These are phyloP conservation scores for chimpanzee (Pan troglodytes) DNA, from an alignment of 2,113 vertebrate species.

Conservation along the genomic window DNA sequence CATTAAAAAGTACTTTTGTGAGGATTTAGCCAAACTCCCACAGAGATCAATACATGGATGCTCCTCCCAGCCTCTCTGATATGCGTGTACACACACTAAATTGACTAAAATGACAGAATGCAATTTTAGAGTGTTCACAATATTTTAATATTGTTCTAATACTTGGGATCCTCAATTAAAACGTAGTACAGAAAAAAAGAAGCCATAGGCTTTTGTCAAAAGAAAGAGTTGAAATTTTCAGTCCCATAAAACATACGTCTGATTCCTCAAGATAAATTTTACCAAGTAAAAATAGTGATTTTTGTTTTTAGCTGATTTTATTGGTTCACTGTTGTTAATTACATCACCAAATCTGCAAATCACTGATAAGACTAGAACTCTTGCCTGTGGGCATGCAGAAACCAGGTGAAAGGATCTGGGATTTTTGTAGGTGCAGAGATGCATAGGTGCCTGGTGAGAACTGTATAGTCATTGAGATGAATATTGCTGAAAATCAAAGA, in stretches of 20 bases:
- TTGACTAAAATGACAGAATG: not conserved
- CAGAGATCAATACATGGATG: not conserved
- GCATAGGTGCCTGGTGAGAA: not conserved
- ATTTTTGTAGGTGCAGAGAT: not conserved
- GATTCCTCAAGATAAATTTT: not conserved
- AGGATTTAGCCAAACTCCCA: not conserved
- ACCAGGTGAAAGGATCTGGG: not conserved
- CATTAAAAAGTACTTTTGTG: not conserved
- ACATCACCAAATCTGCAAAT: not conserved
- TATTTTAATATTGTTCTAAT: not conserved
- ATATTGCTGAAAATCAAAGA: not conserved
- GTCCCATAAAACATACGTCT: not conserved
- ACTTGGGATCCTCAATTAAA: constrained; percentile 6
- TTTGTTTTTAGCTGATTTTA: constrained; percentile 1
- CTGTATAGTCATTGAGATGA: not conserved
- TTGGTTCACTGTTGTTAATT: not conserved
- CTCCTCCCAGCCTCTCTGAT: not conserved
- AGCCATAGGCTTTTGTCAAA: not conserved
- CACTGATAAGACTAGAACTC: not conserved
- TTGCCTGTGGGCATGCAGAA: not conserved
- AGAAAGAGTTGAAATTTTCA: not conserved
- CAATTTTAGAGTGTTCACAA: not conserved
- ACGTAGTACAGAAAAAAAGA: not conserved
- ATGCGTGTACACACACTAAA: not conserved
- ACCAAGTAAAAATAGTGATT: not conserved